These are phyloP conservation scores for Sipha maydis DNA, from an alignment of 2,888 invertebrate species.

Conservation along the genomic window DNA sequence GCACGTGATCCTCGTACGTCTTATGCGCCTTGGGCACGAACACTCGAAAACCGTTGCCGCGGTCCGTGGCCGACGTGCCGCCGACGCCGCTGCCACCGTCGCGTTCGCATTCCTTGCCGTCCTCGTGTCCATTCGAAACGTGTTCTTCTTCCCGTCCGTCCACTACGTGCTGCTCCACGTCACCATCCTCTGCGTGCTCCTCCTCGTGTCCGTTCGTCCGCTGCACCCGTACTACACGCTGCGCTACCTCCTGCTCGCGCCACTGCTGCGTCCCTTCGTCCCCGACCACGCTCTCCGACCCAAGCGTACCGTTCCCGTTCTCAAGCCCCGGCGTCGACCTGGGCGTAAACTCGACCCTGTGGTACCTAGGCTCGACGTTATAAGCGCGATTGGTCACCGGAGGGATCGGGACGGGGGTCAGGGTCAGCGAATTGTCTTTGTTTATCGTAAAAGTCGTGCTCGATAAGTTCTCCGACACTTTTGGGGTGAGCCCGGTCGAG, in stretches of 20 bases:
- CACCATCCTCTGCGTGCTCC: no score
- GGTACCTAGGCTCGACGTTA: conserved; percentile 29
- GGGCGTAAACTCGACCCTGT: conserved; percentile 50
- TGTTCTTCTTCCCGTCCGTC: no score
- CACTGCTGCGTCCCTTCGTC: not conserved
- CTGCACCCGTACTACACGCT: not conserved
- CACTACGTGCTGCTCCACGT: no score
- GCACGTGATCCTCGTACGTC: conserved; percentile 38
- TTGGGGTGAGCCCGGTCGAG: conserved; percentile 43
- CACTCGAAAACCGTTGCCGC: not conserved
- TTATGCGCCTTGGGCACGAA: conserved; percentile 40
- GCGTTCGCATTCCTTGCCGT: no score
- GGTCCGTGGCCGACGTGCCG: not conserved
- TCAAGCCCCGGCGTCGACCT: conserved; percentile 47
- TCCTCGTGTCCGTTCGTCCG: no score
- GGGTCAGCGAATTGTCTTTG: conserved; percentile 46
- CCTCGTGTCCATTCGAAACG: no score
- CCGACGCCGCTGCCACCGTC: not conserved
- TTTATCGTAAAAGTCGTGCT: conserved; percentile 48
- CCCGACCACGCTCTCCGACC: not conserved
- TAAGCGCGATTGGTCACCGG: not conserved
- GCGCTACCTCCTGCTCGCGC: not conserved
- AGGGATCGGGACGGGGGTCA: conserved; percentile 45
- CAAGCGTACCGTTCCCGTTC: not conserved
- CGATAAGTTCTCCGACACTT: conserved; percentile 44